Conservation (phyloP, 2,113 vertebrate genomes). For the Onychostruthus taczanowskii region DNA sequence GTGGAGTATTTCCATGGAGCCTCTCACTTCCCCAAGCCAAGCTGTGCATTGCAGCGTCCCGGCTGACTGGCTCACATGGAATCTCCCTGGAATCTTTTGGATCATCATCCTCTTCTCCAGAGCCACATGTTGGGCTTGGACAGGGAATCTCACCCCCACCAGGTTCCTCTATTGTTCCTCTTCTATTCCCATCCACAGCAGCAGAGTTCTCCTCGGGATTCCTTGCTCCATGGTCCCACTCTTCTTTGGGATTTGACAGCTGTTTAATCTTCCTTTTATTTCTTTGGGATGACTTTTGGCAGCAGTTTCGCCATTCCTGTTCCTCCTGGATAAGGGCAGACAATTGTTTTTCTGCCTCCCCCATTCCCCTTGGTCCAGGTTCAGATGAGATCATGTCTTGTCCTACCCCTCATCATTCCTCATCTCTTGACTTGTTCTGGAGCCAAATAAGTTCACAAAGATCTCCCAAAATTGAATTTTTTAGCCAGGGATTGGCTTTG, state of each 20-base stretch:
- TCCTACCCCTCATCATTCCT: not conserved
- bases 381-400: conserved; percentile 41
- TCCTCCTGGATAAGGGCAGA: not conserved
- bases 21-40: not conserved
- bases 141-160: not conserved
- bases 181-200: not conserved
- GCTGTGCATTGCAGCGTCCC: too few relatives aligned
- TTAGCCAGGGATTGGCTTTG: not conserved
- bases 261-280: not conserved
- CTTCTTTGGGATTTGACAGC: not conserved
- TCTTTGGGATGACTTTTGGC: not conserved
- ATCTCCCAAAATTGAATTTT: not conserved
- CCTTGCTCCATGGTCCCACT: not conserved
- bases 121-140: not conserved
- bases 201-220: not conserved
- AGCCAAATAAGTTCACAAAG: not conserved
- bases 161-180: not conserved
- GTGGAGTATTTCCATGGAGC: not conserved
- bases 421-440: not conserved
- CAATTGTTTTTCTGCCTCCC: not conserved
- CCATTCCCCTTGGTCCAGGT: not conserved
- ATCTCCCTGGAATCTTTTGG: not conserved
- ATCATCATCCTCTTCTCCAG: not conserved
- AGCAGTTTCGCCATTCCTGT: not conserved
- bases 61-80: not conserved